Conservation (phyloP, 2,888 invertebrate genomes). For the Neoitamus cyanurus region DNA sequence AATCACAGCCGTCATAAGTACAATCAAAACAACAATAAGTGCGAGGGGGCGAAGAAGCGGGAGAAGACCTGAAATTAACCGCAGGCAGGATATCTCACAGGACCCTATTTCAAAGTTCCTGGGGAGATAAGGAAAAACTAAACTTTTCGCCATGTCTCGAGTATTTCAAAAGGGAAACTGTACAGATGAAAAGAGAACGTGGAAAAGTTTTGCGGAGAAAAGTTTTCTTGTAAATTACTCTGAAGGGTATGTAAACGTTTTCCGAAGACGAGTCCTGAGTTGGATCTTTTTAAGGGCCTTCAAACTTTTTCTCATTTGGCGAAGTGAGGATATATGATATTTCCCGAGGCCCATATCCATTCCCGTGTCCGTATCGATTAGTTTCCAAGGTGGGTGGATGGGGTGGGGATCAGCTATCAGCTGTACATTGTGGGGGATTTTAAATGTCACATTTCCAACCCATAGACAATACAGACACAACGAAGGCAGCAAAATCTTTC, state of each 20-base stretch:
- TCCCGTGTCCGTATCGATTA: neutral
- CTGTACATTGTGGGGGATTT: neutral
- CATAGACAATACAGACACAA: neutral
- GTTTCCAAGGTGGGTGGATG: neutral
- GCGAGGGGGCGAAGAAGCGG: neutral
- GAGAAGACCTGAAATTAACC: neutral
- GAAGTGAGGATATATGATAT: neutral
- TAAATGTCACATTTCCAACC: neutral
- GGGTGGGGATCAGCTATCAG: neutral
- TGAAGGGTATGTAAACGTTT: constrained; percentile 24
- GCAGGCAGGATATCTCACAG: neutral
- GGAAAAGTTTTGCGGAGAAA: neutral
- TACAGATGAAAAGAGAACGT: neutral
- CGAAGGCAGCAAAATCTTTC: neutral
- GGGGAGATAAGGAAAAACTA: neutral
- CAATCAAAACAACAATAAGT: neutral
- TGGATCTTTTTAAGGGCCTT: neutral
- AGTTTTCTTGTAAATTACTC: constrained; percentile 18
- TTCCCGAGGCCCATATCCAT: neutral
- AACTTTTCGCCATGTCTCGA: constrained; percentile 22
- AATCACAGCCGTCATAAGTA: constrained; percentile 5
- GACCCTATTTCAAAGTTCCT: neutral
- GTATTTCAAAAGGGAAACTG: neutral
- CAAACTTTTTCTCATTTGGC: constrained; percentile 6
- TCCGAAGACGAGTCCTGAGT: constrained; percentile 1